phyloP scores from a whole-genome alignment of 2,888 invertebrate species.

The Himalopsyche anomala region DNA sequence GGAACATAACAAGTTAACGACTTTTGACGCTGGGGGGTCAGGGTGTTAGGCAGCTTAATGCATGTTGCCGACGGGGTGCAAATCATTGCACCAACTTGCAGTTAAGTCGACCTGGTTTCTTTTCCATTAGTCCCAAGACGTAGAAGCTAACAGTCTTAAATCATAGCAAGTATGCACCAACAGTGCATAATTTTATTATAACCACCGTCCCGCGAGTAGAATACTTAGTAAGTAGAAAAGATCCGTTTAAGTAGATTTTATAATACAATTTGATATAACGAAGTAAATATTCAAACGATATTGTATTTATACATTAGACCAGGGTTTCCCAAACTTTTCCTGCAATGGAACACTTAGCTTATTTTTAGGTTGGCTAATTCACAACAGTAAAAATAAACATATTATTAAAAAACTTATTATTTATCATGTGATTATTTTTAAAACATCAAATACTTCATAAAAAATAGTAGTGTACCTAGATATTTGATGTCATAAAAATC shows the following conservation, averaged over 20 bases:
- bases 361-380: too few species aligned
- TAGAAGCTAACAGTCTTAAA: conserved; percentile 24
- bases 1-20: conserved; percentile 7
- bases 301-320: too few species aligned
- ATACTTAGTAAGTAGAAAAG: background rate
- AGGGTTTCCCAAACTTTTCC: too few species aligned
- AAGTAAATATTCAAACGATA: too few species aligned
- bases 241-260: background rate
- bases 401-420: too few species aligned
- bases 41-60: conserved; percentile 17
- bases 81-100: conserved; percentile 42
- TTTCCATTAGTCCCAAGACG: conserved; percentile 48
- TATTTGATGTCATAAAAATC: too few species aligned
- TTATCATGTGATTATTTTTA: too few species aligned
- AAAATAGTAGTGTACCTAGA: too few species aligned
- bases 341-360: too few species aligned
- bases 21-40: background rate
- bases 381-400: too few species aligned
- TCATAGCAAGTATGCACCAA: background rate
- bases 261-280: too few species aligned
- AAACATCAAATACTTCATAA: too few species aligned
- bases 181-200: conserved; percentile 4
- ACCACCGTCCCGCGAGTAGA: background rate
- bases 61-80: conserved; percentile 13
- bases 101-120: conserved; percentile 45